Conservation (phyloP, 1,140 invertebrate genomes). For the Lepeophtheirus salmonis region DNA sequence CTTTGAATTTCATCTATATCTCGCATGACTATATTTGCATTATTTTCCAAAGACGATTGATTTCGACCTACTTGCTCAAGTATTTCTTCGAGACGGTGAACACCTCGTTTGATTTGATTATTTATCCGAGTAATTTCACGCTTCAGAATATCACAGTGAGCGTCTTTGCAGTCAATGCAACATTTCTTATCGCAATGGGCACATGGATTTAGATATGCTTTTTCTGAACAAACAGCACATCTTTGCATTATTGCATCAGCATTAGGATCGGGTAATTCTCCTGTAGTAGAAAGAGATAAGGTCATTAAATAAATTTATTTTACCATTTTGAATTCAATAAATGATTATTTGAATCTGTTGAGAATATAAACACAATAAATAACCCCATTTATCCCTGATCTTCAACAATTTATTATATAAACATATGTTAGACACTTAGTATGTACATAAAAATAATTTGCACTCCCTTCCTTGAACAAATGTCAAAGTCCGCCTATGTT, state of each 20-base stretch:
- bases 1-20: conserved; percentile 80
- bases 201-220: conserved; percentile 65
- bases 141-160: conserved; percentile 84
- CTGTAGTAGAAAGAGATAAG: conserved; percentile 24
- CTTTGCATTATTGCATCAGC: conserved; percentile 34
- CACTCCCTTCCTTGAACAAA: too few species aligned
- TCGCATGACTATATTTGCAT: conserved; percentile 61
- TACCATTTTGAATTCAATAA: not conserved
- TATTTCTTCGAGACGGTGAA: conserved; percentile 66
- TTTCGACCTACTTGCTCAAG: conserved; percentile 64
- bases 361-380: too few species aligned
- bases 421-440: too few species aligned
- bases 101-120: conserved; percentile 60
- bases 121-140: conserved; percentile 83
- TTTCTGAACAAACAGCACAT: conserved; percentile 67
- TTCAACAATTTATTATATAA: too few species aligned
- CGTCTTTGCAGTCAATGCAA: conserved; percentile 69
- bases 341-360: too few species aligned
- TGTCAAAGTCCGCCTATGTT: too few species aligned
- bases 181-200: conserved; percentile 82
- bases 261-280: conserved; percentile 68
- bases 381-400: too few species aligned
- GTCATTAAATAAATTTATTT: not conserved
- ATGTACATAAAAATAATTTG: too few species aligned
- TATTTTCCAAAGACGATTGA: conserved; percentile 55